These are phyloP conservation scores for Vireo griseus DNA, from an alignment of 2,797 vertebrate genomes.

Conservation along the genomic window DNA sequence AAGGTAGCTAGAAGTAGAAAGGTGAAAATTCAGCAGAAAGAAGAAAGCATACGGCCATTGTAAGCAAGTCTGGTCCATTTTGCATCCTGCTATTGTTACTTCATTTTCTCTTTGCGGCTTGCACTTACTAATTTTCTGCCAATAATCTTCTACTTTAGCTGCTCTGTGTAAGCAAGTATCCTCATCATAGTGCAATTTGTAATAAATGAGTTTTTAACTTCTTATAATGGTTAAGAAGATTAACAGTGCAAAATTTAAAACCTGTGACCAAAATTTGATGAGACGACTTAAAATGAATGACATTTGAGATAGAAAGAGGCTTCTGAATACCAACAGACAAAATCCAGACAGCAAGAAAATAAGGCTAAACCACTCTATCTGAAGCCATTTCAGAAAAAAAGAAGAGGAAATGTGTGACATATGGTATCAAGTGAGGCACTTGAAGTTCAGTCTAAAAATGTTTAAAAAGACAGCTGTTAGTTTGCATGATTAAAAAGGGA, in stretches of 20 bases:
- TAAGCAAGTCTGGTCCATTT: not conserved
- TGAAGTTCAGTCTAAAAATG: constrained; percentile 34
- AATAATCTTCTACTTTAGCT: not conserved
- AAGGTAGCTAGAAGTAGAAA: not conserved
- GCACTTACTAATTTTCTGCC: not conserved
- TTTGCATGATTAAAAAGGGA: constrained; percentile 26
- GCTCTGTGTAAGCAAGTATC: not conserved
- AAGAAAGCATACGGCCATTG: not conserved
- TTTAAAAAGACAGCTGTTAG: constrained; percentile 44
- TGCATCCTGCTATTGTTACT: not conserved
- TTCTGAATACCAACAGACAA: constrained; percentile 23
- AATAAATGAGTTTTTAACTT: not conserved
- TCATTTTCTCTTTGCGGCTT: not conserved
- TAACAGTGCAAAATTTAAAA: constrained; percentile 1
- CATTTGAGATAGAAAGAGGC: not conserved
- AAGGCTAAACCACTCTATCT: constrained; percentile 19
- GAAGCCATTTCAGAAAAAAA: constrained; percentile 19
- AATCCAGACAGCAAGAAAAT: constrained; percentile 49
- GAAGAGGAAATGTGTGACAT: constrained; percentile 47
- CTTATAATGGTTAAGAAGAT: constrained; percentile 2
- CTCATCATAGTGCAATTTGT: not conserved
- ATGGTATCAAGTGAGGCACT: constrained; percentile 38
- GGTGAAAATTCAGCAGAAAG: not conserved
- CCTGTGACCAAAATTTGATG: not conserved
- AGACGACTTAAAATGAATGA: not conserved